phyloP scores from a whole-genome alignment of 2,797 vertebrate species.

The Muscicapa comitata region DNA sequence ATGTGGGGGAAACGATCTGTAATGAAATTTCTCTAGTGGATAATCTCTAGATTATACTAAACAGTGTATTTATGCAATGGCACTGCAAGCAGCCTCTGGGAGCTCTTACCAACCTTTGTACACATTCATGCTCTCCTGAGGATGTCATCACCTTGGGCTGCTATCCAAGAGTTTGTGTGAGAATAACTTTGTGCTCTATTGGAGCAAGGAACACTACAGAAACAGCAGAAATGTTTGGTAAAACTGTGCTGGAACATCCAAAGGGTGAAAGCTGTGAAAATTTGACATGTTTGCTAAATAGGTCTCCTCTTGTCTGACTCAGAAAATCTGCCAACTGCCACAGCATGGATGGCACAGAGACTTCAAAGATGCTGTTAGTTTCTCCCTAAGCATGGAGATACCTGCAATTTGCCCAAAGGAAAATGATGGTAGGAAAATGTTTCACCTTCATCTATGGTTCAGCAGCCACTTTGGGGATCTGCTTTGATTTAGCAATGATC shows the following conservation, averaged over 20 bases:
- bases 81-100: not conserved
- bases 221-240: not conserved
- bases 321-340: not conserved
- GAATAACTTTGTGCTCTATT: not conserved
- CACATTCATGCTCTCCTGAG: not conserved
- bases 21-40: not conserved
- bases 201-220: not conserved
- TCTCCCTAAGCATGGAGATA: not conserved
- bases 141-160: not conserved
- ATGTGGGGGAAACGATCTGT: rapidly evolving
- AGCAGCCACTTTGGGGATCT: not conserved
- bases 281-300: not conserved
- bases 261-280: slow-evolving; percentile 10
- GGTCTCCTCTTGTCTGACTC: not conserved
- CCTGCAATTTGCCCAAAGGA: not conserved
- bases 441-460: not conserved
- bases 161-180: not conserved
- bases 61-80: not conserved
- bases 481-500: not conserved
- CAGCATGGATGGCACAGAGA: not conserved
- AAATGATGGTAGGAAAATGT: not conserved
- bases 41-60: not conserved
- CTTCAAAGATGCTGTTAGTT: not conserved
- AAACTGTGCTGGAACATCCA: not conserved
- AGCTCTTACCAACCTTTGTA: not conserved